These are phyloP conservation scores for Sycon ciliatum DNA, from an alignment of 37 sponge, comb jelly and placozoan genomes.

Conservation along the genomic window DNA sequence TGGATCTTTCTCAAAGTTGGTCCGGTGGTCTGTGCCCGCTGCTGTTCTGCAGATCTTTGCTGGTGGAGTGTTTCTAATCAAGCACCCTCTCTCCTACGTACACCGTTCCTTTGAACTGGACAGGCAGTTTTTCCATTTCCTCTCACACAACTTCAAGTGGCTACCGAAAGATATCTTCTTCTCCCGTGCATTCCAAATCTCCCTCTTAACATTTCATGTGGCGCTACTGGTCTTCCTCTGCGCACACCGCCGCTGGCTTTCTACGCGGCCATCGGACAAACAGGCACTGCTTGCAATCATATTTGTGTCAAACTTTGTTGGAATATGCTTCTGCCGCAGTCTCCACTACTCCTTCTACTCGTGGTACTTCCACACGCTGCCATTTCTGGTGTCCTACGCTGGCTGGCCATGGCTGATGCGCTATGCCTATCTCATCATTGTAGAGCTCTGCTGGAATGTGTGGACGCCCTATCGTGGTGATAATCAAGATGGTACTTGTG, in stretches of 20 bases:
- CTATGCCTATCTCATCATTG: too few species aligned
- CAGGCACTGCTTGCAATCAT: conserved; percentile 48
- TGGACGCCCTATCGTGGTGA: too few species aligned
- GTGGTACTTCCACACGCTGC: conserved; percentile 89
- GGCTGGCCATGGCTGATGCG: too few species aligned
- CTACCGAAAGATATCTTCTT: conserved; percentile 52
- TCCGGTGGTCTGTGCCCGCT: neutral
- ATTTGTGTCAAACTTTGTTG: conserved; percentile 73
- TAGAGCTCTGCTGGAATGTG: too few species aligned
- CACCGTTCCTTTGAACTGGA: conserved; percentile 66
- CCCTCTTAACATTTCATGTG: too few species aligned
- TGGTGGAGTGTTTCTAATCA: conserved; percentile 59
- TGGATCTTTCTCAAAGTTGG: neutral
- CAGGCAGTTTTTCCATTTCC: conserved; percentile 66
- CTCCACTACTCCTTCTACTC: conserved; percentile 92
- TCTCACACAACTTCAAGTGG: conserved; percentile 84
- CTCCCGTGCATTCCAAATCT: conserved; percentile 32
- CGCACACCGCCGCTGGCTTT: too few species aligned
- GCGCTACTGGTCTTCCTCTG: too few species aligned
- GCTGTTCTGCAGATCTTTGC: conserved; percentile 45
- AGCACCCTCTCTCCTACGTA: conserved; percentile 58
- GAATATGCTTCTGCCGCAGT: conserved; percentile 65
- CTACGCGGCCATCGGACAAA: too few species aligned
- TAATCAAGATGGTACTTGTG: too few species aligned
- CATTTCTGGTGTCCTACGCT: conserved; percentile 66